Percentiles rank a stretch among this genome's conserved stretches.
Evolutionary conservation across 2,888 invertebrate genomes (phyloP).

Genomic region (Drosophila infuscata): DNA sequence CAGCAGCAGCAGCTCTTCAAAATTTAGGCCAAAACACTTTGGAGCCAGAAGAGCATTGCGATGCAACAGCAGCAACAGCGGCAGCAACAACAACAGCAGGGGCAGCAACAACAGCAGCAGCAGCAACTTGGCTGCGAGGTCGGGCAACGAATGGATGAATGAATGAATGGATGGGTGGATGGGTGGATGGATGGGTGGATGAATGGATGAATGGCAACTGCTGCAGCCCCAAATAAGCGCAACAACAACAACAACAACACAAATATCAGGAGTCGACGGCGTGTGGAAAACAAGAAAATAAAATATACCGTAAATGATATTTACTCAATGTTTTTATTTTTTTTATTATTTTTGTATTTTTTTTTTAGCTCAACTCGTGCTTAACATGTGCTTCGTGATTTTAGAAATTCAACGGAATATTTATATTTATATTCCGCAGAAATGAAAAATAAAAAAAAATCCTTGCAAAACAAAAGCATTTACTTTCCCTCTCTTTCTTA

Average conservation of each 20-base stretch:
- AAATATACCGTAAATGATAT: slow-evolving; percentile 65
- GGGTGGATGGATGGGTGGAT: background rate
- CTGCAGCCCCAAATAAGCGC: slow-evolving; percentile 19
- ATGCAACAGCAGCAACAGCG: background rate
- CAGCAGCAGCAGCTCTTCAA: slow-evolving; percentile 47
- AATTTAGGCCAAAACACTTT: slow-evolving; percentile 81
- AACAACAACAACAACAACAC: background rate
- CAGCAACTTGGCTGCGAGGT: slow-evolving; percentile 20
- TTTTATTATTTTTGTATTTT: background rate
- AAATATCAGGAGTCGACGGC: background rate
- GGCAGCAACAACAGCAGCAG: background rate
- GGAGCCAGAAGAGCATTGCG: slow-evolving; percentile 52
- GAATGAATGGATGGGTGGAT: slow-evolving; percentile 8
- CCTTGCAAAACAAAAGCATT: background rate
- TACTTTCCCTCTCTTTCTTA: background rate
- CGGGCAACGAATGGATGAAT: slow-evolving; percentile 12
- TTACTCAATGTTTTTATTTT: slow-evolving; percentile 34
- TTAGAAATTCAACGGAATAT: slow-evolving; percentile 31
- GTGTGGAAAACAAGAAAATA: slow-evolving; percentile 37
- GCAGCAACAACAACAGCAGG: background rate
- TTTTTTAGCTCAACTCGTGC: slow-evolving; percentile 2
- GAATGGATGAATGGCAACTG: slow-evolving; percentile 32
- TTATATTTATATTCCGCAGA: slow-evolving; percentile 30
- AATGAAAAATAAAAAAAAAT: slow-evolving; percentile 18
- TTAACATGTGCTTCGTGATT: slow-evolving; percentile 50